Evolutionary conservation across 2,888 invertebrate species (phyloP).

Genomic region (Sipha maydis): DNA sequence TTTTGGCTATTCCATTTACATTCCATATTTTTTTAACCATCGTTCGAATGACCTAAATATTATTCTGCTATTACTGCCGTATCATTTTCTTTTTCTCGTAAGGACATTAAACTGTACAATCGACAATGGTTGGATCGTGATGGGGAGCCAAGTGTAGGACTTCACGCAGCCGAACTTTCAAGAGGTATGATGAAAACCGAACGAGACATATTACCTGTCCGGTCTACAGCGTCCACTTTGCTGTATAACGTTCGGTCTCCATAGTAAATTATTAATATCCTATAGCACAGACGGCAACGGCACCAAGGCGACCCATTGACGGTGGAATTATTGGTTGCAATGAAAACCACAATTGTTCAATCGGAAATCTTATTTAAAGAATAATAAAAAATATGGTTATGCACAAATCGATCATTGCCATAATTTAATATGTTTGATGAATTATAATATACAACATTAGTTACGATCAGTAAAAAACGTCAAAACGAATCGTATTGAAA

Average conservation of each 20-base stretch:
- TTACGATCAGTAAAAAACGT: background rate
- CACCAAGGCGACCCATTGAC: conserved; percentile 14
- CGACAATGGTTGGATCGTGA: background rate
- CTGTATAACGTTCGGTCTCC: conserved; percentile 6
- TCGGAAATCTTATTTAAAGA: background rate
- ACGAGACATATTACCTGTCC: conserved; percentile 31
- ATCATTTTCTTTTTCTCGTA: background rate
- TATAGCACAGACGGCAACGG: background rate
- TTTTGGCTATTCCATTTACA: conserved; percentile 2
- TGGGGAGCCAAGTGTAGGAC: background rate
- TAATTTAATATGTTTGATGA: background rate
- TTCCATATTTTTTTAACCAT: background rate
- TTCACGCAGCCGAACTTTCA: background rate
- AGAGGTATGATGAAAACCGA: conserved; percentile 46
- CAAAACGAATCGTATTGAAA: background rate
- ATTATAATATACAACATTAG: background rate
- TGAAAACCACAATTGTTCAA: conserved; percentile 23
- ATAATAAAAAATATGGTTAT: background rate
- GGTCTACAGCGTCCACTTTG: background rate
- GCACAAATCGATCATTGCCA: background rate
- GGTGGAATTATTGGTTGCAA: conserved; percentile 16
- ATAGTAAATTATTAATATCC: conserved; percentile 47
- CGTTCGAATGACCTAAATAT: background rate
- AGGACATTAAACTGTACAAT: background rate
- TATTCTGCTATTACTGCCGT: background rate